Evolutionary conservation across 2,888 invertebrate species (phyloP).

Genomic region (Amphiduros pacificus): DNA sequence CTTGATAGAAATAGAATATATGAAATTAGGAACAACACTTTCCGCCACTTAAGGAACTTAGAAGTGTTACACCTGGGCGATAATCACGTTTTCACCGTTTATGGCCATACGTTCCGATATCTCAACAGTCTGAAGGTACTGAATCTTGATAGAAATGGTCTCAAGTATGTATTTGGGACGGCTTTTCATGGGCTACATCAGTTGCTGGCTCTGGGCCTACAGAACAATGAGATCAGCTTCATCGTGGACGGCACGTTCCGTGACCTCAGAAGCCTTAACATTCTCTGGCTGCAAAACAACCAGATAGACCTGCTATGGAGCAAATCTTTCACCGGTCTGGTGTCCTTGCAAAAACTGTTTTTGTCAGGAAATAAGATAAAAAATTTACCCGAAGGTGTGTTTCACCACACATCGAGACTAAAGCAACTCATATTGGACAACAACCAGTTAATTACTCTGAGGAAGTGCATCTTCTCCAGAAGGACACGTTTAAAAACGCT

Average conservation of each 20-base stretch:
- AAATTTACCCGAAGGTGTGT: slow-evolving; percentile 22
- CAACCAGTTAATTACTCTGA: slow-evolving; percentile 23
- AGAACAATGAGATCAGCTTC: slow-evolving; percentile 26
- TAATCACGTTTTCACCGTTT: slow-evolving; percentile 24
- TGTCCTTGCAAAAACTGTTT: slow-evolving; percentile 23
- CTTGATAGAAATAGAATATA: slow-evolving; percentile 29
- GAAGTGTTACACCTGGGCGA: slow-evolving; percentile 29
- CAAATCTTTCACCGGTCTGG: slow-evolving; percentile 21
- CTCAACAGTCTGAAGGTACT: slow-evolving; percentile 27
- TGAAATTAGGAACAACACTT: slow-evolving; percentile 19
- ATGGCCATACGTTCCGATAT: slow-evolving; percentile 26
- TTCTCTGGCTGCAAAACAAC: slow-evolving; percentile 29
- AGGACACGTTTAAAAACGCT: slow-evolving; percentile 21
- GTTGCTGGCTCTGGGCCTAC: slow-evolving; percentile 22
- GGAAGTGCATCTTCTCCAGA: slow-evolving; percentile 22
- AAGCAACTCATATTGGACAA: slow-evolving; percentile 26
- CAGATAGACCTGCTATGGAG: slow-evolving; percentile 23
- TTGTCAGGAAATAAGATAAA: slow-evolving; percentile 26
- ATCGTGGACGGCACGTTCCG: slow-evolving; percentile 24
- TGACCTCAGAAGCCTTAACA: slow-evolving; percentile 22
- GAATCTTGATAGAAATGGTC: slow-evolving; percentile 28
- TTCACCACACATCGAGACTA: slow-evolving; percentile 19
- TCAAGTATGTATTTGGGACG: slow-evolving; percentile 21
- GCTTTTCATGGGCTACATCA: slow-evolving; percentile 27
- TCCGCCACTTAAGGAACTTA: slow-evolving; percentile 26